Evolutionary conservation across 2,888 invertebrate genomes (phyloP).

Genomic region (Apotomis betuletana): DNA sequence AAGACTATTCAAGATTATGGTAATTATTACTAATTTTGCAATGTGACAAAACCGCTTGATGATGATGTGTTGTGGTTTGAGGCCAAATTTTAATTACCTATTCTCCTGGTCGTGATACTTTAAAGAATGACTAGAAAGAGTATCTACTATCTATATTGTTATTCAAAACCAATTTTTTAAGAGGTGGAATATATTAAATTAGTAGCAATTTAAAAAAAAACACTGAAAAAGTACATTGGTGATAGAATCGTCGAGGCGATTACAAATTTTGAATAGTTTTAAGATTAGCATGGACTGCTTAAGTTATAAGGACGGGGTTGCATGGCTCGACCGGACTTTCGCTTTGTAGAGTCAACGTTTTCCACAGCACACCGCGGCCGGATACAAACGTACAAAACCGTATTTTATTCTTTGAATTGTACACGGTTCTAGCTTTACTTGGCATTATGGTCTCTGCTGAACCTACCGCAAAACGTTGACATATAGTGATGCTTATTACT

Average conservation of each 20-base stretch:
- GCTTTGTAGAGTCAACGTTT: conserved; percentile 55
- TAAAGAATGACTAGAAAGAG: neutral
- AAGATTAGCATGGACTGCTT: conserved; percentile 65
- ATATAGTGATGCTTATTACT: too few species aligned
- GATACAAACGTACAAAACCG: conserved; percentile 57
- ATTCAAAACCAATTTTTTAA: too few species aligned
- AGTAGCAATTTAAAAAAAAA: too few species aligned
- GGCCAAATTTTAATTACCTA: too few species aligned
- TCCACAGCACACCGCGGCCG: conserved; percentile 74
- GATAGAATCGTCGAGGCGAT: neutral
- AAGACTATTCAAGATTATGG: conserved; percentile 2
- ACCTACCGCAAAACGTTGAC: neutral
- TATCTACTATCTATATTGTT: neutral
- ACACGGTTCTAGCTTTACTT: conserved; percentile 59
- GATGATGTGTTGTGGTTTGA: neutral
- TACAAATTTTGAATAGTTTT: conserved; percentile 28
- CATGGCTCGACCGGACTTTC: conserved; percentile 46
- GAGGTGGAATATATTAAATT: too few species aligned
- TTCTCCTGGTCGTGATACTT: neutral
- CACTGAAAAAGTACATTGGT: too few species aligned
- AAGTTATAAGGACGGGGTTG: conserved; percentile 52
- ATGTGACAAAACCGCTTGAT: neutral
- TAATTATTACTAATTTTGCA: conserved; percentile 23
- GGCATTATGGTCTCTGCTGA: conserved; percentile 53
- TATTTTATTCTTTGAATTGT: conserved; percentile 58